Evolutionary conservation across 2,888 invertebrate genomes (phyloP).

Genomic region (Ashinkailepas kermadecensis): DNA sequence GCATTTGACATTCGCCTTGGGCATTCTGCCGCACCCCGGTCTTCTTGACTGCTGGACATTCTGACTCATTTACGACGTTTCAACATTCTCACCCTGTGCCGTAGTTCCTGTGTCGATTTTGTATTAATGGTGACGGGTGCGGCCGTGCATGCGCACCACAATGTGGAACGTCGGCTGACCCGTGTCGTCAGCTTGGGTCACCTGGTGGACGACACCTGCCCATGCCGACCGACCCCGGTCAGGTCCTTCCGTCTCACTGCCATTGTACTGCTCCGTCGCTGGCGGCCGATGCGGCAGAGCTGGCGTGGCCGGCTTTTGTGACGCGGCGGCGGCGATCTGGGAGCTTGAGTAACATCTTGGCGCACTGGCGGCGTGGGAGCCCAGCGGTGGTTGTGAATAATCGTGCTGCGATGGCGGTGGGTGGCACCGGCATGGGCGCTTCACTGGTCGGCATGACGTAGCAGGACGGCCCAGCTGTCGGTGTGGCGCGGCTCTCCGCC

Average conservation of each 20-base stretch:
- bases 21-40: no score
- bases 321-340: neutral
- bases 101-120: neutral
- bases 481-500: neutral
- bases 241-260: no score
- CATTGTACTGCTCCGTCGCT: no score
- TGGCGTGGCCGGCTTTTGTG: neutral
- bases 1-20: no score
- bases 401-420: neutral
- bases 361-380: neutral
- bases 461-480: neutral
- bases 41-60: no score
- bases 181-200: neutral
- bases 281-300: no score
- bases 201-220: no score
- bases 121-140: slow-evolving; percentile 7
- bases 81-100: no score
- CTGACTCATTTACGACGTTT: no score
- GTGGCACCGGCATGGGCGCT: neutral
- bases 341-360: neutral
- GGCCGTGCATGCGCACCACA: neutral
- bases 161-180: neutral
- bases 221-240: no score
- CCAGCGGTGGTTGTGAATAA: neutral
- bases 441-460: neutral